Evolutionary conservation across 1,140 invertebrate genomes (phyloP).

Genomic region (Micrasema minimum): DNA sequence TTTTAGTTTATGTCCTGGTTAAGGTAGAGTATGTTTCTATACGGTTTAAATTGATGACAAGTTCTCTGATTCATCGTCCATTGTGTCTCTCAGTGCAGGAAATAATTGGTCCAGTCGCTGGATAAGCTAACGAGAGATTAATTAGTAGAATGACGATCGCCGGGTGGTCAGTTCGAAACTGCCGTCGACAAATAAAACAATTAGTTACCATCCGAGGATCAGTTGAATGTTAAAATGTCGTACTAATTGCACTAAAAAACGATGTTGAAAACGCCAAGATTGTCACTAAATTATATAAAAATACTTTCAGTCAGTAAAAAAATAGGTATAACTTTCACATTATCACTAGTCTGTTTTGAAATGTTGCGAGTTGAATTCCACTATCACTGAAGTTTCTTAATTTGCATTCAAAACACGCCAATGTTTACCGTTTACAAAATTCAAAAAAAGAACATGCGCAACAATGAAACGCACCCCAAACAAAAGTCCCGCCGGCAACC

Average conservation of each 20-base stretch:
- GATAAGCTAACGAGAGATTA: slow-evolving; percentile 24
- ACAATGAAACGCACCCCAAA: slow-evolving; percentile 35
- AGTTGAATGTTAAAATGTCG: background rate
- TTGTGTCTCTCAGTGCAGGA: slow-evolving; percentile 2
- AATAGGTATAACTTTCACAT: slow-evolving; percentile 15
- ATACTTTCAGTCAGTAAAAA: too few species aligned
- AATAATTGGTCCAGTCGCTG: slow-evolving; percentile 16
- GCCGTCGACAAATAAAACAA: slow-evolving; percentile 47
- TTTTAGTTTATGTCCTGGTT: background rate
- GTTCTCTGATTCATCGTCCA: slow-evolving; percentile 14
- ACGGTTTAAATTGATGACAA: slow-evolving; percentile 18
- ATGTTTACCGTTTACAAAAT: background rate
- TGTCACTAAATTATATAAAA: too few species aligned
- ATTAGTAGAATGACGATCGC: slow-evolving; percentile 33
- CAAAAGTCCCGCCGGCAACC: slow-evolving; percentile 16
- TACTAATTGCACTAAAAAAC: slow-evolving; percentile 11
- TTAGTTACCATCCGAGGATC: slow-evolving; percentile 25
- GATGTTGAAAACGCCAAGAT: too few species aligned
- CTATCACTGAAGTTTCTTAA: background rate
- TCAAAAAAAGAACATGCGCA: too few species aligned
- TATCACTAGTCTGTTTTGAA: slow-evolving; percentile 17
- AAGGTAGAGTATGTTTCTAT: background rate
- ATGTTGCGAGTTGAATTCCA: background rate
- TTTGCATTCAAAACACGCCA: background rate
- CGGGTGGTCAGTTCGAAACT: slow-evolving; percentile 14